phyloP scores from a whole-genome alignment of 2,888 invertebrate species.

The Chorisops tibialis region DNA sequence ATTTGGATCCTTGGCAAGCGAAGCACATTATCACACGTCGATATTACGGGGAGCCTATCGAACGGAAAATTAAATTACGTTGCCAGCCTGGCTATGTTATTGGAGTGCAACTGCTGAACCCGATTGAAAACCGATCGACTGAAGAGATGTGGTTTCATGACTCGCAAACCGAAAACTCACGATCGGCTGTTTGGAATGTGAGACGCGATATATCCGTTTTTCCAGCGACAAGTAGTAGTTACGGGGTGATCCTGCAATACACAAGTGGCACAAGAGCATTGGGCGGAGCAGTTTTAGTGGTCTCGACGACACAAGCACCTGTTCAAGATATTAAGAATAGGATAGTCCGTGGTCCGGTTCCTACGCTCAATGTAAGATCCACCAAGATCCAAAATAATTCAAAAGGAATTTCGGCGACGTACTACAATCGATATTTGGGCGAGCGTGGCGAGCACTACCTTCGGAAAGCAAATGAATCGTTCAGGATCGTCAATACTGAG shows the following conservation, averaged over 20 bases:
- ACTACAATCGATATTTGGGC: conserved; percentile 84
- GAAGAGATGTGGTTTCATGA: conserved; percentile 80
- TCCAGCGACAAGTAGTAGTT: conserved; percentile 83
- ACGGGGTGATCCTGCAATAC: conserved; percentile 75
- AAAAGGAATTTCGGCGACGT: conserved; percentile 76
- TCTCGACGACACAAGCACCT: conserved; percentile 72
- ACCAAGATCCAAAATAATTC: conserved; percentile 77
- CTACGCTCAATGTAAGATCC: conserved; percentile 67
- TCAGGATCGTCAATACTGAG: conserved; percentile 75
- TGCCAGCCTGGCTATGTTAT: conserved; percentile 82
- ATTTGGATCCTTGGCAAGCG: conserved; percentile 70
- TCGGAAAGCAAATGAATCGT: conserved; percentile 82
- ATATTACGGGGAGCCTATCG: conserved; percentile 57
- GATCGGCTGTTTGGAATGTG: conserved; percentile 71
- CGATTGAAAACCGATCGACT: conserved; percentile 81
- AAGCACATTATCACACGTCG: conserved; percentile 76
- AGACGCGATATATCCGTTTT: conserved; percentile 84
- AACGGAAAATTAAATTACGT: conserved; percentile 60
- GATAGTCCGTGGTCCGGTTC: conserved; percentile 75
- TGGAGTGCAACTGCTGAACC: conserved; percentile 86
- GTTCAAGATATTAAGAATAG: conserved; percentile 69
- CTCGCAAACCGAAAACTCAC: conserved; percentile 63
- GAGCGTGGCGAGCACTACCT: conserved; percentile 82
- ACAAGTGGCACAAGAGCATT: conserved; percentile 73
- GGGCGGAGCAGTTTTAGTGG: conserved; percentile 77